Percentiles rank a stretch among this genome's conserved stretches.
Evolutionary conservation across 2,797 vertebrate genomes (phyloP).

Genomic region (Pachyuromys duprasi): DNA sequence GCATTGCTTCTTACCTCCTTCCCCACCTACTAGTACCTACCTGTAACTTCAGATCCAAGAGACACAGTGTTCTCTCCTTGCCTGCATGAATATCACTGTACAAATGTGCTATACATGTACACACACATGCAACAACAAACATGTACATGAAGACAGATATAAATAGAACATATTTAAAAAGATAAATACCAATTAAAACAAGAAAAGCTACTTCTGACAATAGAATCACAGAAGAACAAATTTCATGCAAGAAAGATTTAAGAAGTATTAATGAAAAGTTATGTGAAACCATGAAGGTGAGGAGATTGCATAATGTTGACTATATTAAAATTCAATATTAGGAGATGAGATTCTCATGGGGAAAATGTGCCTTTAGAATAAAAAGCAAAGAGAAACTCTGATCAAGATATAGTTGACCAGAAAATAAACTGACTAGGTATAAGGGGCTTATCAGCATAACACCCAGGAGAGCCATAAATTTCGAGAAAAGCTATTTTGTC

Average conservation of each 20-base stretch:
- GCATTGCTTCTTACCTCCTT: background rate
- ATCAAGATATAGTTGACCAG: background rate
- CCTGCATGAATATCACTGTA: background rate
- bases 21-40: background rate
- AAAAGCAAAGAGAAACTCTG: background rate
- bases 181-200: background rate
- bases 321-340: slow-evolving; percentile 4
- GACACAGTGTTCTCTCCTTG: background rate
- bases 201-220: background rate
- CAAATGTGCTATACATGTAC: background rate
- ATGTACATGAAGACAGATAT: too few species aligned
- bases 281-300: background rate
- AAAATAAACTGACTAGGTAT: slow-evolving; percentile 12
- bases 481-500: background rate
- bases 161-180: background rate
- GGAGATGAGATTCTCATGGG: background rate
- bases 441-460: background rate
- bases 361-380: background rate
- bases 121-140: background rate
- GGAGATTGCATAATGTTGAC: background rate
- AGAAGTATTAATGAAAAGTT: background rate
- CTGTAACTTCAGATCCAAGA: background rate
- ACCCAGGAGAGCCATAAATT: background rate
- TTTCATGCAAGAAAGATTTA: background rate
- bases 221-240: background rate